Conservation (phyloP, 2,113 vertebrate genomes). For the Speoplatyrhinus poulsoni region DNA sequence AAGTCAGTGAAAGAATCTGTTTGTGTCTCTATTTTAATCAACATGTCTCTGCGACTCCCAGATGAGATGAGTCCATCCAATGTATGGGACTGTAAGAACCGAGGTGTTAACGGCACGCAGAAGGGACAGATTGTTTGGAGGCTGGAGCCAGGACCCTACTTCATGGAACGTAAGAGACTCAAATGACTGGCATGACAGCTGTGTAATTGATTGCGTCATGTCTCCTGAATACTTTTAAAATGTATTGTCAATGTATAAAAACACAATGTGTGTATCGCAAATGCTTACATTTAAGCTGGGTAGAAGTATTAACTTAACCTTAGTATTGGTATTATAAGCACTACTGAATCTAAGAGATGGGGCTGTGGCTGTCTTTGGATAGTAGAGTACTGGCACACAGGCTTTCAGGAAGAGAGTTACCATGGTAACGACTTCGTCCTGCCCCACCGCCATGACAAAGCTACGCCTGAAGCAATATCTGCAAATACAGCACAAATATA, state of each 20-base stretch:
- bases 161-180: conserved; percentile 92
- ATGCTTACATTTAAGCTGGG: too few relatives aligned
- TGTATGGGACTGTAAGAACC: conserved; percentile 99
- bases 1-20: too few relatives aligned
- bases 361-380: too few relatives aligned
- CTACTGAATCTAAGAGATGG: too few relatives aligned
- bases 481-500: too few relatives aligned
- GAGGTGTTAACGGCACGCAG: conserved; percentile 95
- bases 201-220: neutral
- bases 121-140: conserved; percentile 97
- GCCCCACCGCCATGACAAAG: too few relatives aligned
- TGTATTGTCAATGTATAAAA: neutral
- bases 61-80: conserved; percentile 98
- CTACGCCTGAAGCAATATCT: too few relatives aligned
- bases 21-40: neutral
- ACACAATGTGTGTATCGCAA: neutral
- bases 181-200: neutral
- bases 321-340: too few relatives aligned
- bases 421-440: too few relatives aligned
- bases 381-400: too few relatives aligned
- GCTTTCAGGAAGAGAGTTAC: too few relatives aligned
- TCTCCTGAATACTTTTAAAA: neutral
- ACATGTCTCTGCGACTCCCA: conserved; percentile 57
- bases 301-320: too few relatives aligned
- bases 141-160: conserved; percentile 95